phyloP scores from a whole-genome alignment of 2,888 invertebrate genomes.

The Microctonus aethiopoides region DNA sequence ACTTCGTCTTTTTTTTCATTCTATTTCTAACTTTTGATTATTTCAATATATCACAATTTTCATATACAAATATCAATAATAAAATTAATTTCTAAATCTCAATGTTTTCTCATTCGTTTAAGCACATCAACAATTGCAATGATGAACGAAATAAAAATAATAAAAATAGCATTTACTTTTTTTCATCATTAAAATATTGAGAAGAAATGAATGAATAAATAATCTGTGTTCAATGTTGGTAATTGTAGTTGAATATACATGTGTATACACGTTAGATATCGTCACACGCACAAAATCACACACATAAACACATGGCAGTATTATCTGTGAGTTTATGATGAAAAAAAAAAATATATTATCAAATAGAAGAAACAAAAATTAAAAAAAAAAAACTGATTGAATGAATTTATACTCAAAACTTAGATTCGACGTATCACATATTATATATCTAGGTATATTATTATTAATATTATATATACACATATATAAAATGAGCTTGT shows the following conservation, averaged over 20 bases:
- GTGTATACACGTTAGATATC: too few relatives aligned
- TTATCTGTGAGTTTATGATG: constrained; percentile 1
- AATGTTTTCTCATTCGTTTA: not conserved
- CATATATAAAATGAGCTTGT: too few relatives aligned
- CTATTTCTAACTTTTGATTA: not conserved
- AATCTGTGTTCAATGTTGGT: constrained; percentile 2
- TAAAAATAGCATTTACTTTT: too few relatives aligned
- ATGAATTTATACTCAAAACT: not conserved
- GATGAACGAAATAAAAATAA: not conserved
- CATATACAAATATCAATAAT: not conserved
- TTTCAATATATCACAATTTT: not conserved
- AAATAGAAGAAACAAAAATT: not conserved
- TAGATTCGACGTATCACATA: not conserved
- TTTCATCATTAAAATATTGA: too few relatives aligned
- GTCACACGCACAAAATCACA: not conserved
- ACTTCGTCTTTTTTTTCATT: not conserved
- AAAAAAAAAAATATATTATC: not conserved
- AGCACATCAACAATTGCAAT: not conserved
- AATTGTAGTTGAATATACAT: not conserved
- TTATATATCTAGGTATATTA: too few relatives aligned
- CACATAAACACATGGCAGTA: not conserved
- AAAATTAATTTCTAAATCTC: too few relatives aligned
- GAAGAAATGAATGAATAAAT: constrained; percentile 12
- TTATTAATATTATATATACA: too few relatives aligned
- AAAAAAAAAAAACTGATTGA: not conserved